Base-by-base conservation (phyloP, 2,797 vertebrate species). In the Leptodactylus fallax region DNA sequence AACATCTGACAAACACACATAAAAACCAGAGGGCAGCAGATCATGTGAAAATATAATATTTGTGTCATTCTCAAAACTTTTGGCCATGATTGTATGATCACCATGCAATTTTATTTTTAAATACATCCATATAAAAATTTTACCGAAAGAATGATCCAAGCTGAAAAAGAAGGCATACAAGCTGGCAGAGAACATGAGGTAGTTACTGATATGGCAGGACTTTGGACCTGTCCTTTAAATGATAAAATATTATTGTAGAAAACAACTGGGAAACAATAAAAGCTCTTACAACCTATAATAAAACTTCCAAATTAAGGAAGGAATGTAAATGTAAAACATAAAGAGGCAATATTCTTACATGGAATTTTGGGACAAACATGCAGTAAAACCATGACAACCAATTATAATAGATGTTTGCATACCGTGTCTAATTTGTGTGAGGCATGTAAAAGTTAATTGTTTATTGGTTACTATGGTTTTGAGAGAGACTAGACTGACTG, bases 171-270 rank as follows among this genome's bases (percentile, higher is more conserved):
- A 84, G 53, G 53, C 82, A 84, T 47, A 21, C 45, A 74, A 74
- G 53, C 82, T 45, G 67, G 51, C 82, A 74, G 55, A 56, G 55
- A 61, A 25, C 69, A 45, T 83, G 82, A 84, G 82, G 82, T 69
- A 79, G 84, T 63, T 65, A 36, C 61, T 53, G 23, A 69, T 53
- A 65, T 65, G 56, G 74, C 58, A 51, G 86, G 36, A 78, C 87
- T 79, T 86, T 89, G 90, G 51, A 79, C 76, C 61, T 77, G 83
- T 27, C 72, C 23, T 85, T 78, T 61, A 63, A 49, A 51, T 63
- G 71, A 49, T 85, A 49, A 85, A 51, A 78, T 45, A 72, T 76
- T 61, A 49, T 61, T 77, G n/a, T 85, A 85, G n/a, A 78, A 58
- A 77, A 85, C 45, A 13, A 83, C 65, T 21, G 27, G 67, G 67